A percentile compares a stretch with the other conserved stretches of the same genome.
phyloP scores from a whole-genome alignment of 2,797 vertebrate species.

The Steatocranus sp. region DNA sequence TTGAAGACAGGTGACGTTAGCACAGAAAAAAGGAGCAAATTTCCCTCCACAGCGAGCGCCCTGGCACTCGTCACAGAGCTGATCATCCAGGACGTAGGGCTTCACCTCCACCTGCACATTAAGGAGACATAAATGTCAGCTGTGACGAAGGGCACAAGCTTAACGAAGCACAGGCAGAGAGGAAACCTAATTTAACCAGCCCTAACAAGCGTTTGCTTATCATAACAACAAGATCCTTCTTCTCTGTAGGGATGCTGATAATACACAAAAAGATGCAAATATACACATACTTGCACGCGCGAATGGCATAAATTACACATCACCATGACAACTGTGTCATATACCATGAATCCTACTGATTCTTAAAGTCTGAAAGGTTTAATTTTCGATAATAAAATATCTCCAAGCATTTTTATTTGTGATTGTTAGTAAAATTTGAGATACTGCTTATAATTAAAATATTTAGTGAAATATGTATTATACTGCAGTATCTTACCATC shows the following conservation, averaged over 20 bases:
- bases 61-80: slow-evolving; percentile 98
- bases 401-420: neutral
- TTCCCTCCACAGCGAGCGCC: slow-evolving; percentile 95
- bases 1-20: slow-evolving; percentile 99
- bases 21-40: slow-evolving; percentile 97
- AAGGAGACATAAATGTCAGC: neutral
- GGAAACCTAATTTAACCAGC: neutral
- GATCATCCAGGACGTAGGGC: slow-evolving; percentile 97
- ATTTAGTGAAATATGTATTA: neutral
- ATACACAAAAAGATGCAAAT: neutral
- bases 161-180: neutral
- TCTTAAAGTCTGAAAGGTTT: neutral
- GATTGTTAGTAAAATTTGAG: neutral
- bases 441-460: neutral
- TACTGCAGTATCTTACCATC: neutral
- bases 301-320: neutral
- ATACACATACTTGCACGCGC: neutral
- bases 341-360: neutral
- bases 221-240: slow-evolving; percentile 16
- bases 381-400: neutral
- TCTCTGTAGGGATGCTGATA: neutral
- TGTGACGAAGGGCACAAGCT: neutral
- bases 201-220: slow-evolving; percentile 4
- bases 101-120: slow-evolving; percentile 94
- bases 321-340: neutral